These are phyloP conservation scores for Prochilodus magdalenae DNA, from an alignment of 2,113 vertebrate species.

Conservation along the genomic window DNA sequence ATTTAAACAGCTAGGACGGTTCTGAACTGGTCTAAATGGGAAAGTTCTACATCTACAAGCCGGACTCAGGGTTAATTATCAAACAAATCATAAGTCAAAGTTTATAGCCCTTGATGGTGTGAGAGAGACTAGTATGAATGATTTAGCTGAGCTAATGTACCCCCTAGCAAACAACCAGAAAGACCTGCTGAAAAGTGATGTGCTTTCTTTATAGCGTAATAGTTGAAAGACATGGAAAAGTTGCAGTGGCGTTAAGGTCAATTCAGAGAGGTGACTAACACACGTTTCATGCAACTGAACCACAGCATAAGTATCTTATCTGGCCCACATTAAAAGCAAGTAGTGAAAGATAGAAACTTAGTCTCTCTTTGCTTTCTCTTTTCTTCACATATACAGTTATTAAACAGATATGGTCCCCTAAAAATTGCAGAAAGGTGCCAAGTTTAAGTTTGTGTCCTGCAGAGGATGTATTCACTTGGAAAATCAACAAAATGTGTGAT, in stretches of 20 bases:
- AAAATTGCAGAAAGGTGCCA: no score
- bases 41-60: slow-evolving; percentile 1
- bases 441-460: no score
- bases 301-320: neutral
- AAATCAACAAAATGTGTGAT: no score
- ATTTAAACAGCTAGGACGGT: neutral
- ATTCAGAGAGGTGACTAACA: slow-evolving; percentile 16
- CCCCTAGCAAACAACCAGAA: slow-evolving; percentile 39
- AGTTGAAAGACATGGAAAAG: slow-evolving; percentile 31
- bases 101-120: slow-evolving; percentile 33
- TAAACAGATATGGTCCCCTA: no score
- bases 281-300: slow-evolving; percentile 3
- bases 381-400: no score
- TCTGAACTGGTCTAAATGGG: neutral
- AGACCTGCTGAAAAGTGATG: slow-evolving; percentile 20
- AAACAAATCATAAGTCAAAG: slow-evolving; percentile 35
- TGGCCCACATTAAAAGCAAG: neutral
- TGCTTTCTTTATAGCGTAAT: slow-evolving; percentile 40
- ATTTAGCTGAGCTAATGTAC: slow-evolving; percentile 23
- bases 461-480: no score
- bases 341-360: neutral
- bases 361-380: neutral
- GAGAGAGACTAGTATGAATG: slow-evolving; percentile 24
- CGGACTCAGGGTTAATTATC: slow-evolving; percentile 17
- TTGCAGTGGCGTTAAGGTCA: neutral